Percentiles rank a stretch among this genome's conserved stretches.
phyloP scores from a whole-genome alignment of 1,140 invertebrate genomes.

The Panagrolaimus sp. region DNA sequence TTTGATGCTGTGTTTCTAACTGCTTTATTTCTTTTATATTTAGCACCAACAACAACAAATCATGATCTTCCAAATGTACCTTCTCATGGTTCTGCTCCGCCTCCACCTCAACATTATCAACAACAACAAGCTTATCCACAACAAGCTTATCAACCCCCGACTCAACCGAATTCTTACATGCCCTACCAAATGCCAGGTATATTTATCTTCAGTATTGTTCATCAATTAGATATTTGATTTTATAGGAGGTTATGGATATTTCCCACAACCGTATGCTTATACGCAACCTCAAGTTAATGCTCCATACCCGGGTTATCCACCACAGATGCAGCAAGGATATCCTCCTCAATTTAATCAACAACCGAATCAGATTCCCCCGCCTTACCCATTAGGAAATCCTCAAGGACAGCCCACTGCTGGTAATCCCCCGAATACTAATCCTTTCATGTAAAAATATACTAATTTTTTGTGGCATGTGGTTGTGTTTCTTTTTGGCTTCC shows the following conservation, averaged over 20 bases:
- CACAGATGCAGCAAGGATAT: slow-evolving; percentile 10
- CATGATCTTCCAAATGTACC: background rate
- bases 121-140: slow-evolving; percentile 24
- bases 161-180: slow-evolving; percentile 31
- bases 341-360: background rate
- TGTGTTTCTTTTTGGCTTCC: no score
- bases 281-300: background rate
- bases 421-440: slow-evolving; percentile 1
- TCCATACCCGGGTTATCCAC: background rate
- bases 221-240: background rate
- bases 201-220: slow-evolving; percentile 7
- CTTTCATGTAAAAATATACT: slow-evolving; percentile 6
- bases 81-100: slow-evolving; percentile 15
- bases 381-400: background rate
- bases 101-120: slow-evolving; percentile 22
- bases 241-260: slow-evolving; percentile 10
- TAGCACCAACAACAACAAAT: background rate
- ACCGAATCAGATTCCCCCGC: background rate
- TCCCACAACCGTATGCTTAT: slow-evolving; percentile 8
- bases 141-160: slow-evolving; percentile 32
- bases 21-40: slow-evolving; percentile 7
- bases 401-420: background rate
- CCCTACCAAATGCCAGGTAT: slow-evolving; percentile 7
- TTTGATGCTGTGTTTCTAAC: slow-evolving; percentile 6
- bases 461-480: no score